Evolutionary conservation across 2,113 vertebrate genomes (phyloP), one percentile per base, ranked within the genome.

Genomic region (Aix galericulata): DNA sequence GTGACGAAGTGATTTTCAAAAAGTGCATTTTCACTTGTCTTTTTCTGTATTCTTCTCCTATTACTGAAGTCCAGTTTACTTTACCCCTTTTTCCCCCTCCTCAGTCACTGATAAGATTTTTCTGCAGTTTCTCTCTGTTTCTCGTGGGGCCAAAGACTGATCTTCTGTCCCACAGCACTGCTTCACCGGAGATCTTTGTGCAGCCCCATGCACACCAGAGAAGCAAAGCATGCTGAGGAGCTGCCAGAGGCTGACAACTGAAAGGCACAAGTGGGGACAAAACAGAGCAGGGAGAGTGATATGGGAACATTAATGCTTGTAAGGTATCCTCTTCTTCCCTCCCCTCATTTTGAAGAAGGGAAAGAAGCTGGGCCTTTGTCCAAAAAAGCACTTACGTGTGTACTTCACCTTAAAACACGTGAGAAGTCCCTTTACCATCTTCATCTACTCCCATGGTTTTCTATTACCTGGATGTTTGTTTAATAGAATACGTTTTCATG

Each of bases 291-390:
- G 20, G 22, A 4, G 82, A 86, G 68, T 11, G 6, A 88, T 90
- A 88, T 86, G 82, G 93, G 85, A 96, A 88, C 82, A 42, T 78
- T 27, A 86, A 68, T 79, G 81, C 88, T 91, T 86, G 82, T 44
- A 74, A 95, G 72, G 80, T 55, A n/a, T 53, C 32, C 62, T 64
- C 40, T 38, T 59, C 55, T 69, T 75, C 88, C 88, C 94, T 86
- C 82, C 72, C 27, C 26, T 64, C 46, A 6, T 62, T 62, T 44
- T 52, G 44, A 25, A 76, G 74, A 17, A 20, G 50, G 25, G 46
- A 72, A 25, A 72, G 76, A 44, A 66, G 58, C 76, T 73, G 82
- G 34, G 73, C 62, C 48, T 94, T 95, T 86, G 62, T 94, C 90
- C 83, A 79, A 78, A 88, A 93, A 86, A 91, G 7, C 85, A 84